Evolutionary conservation across 2,797 vertebrate genomes (phyloP).

Genomic region (Scolopax rusticola): DNA sequence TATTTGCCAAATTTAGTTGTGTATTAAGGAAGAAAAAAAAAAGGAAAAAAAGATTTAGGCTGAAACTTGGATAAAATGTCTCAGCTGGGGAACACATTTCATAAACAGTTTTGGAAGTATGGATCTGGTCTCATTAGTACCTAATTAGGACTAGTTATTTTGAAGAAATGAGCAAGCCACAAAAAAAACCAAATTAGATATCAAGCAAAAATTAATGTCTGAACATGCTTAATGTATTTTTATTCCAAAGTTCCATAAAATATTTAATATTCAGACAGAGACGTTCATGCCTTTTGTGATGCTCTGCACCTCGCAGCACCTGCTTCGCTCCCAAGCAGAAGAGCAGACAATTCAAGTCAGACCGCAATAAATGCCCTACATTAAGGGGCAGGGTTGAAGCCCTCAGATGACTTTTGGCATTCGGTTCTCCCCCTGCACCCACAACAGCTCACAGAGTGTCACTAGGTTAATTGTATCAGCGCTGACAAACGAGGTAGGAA

Average conservation of each 20-base stretch:
- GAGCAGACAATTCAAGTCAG: neutral
- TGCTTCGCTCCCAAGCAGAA: neutral
- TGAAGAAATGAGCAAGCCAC: conserved; percentile 72
- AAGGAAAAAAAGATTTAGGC: conserved; percentile 37
- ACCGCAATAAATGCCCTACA: neutral
- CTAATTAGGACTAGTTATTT: conserved; percentile 73
- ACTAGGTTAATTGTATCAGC: conserved; percentile 41
- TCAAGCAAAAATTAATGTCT: conserved; percentile 37
- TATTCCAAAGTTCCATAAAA: conserved; percentile 51
- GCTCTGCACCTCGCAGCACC: neutral
- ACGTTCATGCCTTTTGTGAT: conserved; percentile 24
- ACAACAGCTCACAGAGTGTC: conserved; percentile 14
- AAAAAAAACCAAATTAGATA: conserved; percentile 37
- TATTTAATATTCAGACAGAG: conserved; percentile 40
- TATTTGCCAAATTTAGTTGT: conserved; percentile 68
- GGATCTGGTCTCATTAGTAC: conserved; percentile 72
- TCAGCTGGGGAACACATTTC: conserved; percentile 70
- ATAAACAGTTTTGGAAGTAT: conserved; percentile 72
- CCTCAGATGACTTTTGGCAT: conserved; percentile 42
- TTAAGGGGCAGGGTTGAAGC: neutral
- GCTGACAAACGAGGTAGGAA: conserved; percentile 19
- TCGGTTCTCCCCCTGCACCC: neutral
- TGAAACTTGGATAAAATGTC: conserved; percentile 72
- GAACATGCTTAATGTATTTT: conserved; percentile 56
- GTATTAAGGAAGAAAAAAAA: conserved; percentile 23